phyloP scores from a whole-genome alignment of 1,140 invertebrate species.

The Drosophila busckii region DNA sequence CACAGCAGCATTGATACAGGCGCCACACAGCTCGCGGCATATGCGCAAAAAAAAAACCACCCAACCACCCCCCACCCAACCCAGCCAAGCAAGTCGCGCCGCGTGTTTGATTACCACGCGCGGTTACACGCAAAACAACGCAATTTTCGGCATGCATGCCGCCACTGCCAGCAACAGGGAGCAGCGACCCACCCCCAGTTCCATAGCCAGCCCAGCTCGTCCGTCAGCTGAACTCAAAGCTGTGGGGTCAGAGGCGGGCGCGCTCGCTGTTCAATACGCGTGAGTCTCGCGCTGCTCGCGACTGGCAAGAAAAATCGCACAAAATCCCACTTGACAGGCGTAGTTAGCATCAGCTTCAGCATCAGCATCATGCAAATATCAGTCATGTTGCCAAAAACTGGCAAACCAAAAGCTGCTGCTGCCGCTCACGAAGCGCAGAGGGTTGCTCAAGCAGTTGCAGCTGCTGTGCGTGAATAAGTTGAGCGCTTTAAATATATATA shows the following conservation, averaged over 20 bases:
- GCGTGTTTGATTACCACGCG: slow-evolving; percentile 78
- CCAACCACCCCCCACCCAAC: slow-evolving; percentile 3
- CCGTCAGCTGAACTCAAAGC: slow-evolving; percentile 8
- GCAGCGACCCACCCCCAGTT: slow-evolving; percentile 3
- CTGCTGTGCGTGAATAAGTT: background rate
- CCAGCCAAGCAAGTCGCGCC: slow-evolving; percentile 26
- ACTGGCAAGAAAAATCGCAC: slow-evolving; percentile 76
- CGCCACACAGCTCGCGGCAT: slow-evolving; percentile 33
- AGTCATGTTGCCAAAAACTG: slow-evolving; percentile 52
- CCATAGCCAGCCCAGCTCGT: background rate
- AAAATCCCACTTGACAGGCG: slow-evolving; percentile 78
- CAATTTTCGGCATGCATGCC: slow-evolving; percentile 77
- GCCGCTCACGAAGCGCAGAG: slow-evolving; percentile 34
- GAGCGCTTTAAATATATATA: no score
- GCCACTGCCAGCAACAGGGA: slow-evolving; percentile 29
- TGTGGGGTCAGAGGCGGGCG: slow-evolving; percentile 7
- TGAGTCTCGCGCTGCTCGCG: slow-evolving; percentile 49
- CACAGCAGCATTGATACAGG: slow-evolving; percentile 16
- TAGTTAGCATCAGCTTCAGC: slow-evolving; percentile 76
- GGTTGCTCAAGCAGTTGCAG: slow-evolving; percentile 11
- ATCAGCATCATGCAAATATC: slow-evolving; percentile 70
- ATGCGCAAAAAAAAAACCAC: slow-evolving; percentile 19
- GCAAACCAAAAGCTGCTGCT: no score
- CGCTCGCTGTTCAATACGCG: slow-evolving; percentile 36
- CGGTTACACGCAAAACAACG: slow-evolving; percentile 78